Conservation (phyloP, 2,113 vertebrate genomes). For the Canis aureus region DNA sequence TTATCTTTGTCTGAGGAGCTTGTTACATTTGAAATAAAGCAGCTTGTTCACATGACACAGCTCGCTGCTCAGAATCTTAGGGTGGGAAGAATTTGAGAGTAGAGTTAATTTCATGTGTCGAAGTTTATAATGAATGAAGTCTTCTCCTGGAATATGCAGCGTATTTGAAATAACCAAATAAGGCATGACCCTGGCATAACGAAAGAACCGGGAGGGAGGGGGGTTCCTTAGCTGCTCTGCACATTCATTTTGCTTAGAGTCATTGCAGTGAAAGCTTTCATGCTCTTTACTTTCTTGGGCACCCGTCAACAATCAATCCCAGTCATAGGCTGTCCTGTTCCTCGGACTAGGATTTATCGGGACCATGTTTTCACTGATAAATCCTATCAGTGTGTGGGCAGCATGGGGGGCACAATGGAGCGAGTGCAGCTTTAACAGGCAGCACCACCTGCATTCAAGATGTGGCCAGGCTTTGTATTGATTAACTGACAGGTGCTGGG, state of each 20-base stretch:
- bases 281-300: neutral
- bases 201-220: neutral
- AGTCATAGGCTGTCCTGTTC: neutral
- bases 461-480: neutral
- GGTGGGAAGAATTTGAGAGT: neutral
- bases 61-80: constrained; percentile 1
- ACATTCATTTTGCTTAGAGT: constrained; percentile 53
- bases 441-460: neutral
- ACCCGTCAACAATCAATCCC: neutral
- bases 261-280: neutral
- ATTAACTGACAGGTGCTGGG: neutral
- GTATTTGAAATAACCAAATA: neutral
- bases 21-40: constrained; percentile 4
- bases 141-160: neutral
- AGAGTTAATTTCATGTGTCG: neutral
- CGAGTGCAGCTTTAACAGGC: neutral
- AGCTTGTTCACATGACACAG: neutral
- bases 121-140: neutral
- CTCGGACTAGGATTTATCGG: neutral
- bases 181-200: neutral
- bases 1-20: neutral
- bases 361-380: neutral
- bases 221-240: neutral
- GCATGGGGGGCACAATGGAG: neutral
- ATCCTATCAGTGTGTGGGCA: neutral